phyloP scores from a whole-genome alignment of 2,797 vertebrate species.

The Crax fasciolata region DNA sequence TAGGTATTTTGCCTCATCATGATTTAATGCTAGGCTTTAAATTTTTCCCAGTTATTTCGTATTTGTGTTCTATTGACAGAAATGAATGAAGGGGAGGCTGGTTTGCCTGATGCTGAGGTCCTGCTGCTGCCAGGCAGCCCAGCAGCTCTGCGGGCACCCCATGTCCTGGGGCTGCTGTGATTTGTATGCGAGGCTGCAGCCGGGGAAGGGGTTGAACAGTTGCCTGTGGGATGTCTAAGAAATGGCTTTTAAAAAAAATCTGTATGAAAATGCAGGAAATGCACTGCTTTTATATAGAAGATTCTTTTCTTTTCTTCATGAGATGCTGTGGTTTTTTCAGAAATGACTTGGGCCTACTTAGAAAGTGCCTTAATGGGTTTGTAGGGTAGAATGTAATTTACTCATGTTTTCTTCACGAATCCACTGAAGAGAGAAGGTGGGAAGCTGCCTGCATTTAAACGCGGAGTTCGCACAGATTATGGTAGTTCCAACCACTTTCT shows the following conservation, averaged over 20 bases:
- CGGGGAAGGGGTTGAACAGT: neutral
- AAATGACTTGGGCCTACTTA: neutral
- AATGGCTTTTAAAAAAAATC: conserved; percentile 2
- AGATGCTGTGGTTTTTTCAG: neutral
- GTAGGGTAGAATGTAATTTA: neutral
- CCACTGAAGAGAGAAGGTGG: neutral
- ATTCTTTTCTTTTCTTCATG: neutral
- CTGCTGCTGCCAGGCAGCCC: neutral
- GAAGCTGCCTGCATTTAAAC: neutral
- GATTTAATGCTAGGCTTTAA: neutral
- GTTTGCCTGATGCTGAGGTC: neutral
- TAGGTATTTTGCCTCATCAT: neutral
- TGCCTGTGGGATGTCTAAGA: neutral
- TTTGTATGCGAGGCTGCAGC: neutral
- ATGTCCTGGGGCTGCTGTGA: neutral
- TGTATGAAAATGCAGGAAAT: neutral
- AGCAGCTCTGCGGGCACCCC: neutral
- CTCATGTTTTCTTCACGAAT: neutral
- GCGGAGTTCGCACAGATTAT: neutral
- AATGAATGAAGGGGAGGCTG: neutral
- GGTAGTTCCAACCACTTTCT: neutral
- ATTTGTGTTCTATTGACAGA: neutral
- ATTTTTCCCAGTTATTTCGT: neutral
- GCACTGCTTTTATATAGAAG: neutral
- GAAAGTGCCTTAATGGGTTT: neutral